Evolutionary conservation across 2,113 vertebrate genomes (phyloP).

Genomic region (Emydura subglobosa): DNA sequence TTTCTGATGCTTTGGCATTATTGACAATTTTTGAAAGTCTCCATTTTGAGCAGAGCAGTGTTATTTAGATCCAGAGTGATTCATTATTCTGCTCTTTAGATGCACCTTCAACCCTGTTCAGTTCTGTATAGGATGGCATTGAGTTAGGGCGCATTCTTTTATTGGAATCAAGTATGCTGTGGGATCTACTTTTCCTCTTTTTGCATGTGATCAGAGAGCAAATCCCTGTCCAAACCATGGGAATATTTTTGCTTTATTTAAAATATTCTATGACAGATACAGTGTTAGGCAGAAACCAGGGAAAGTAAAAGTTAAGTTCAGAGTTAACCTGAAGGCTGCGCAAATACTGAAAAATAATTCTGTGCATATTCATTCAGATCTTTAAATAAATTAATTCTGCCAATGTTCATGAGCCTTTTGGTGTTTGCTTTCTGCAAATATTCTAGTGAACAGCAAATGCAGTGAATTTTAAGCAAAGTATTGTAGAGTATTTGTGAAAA

Average conservation of each 20-base stretch:
- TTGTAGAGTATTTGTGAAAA: fast-evolving
- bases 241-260: not conserved
- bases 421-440: not conserved
- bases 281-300: not conserved
- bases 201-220: not conserved
- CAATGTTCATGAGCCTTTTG: not conserved
- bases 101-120: not conserved
- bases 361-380: not conserved
- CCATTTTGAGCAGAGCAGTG: not conserved
- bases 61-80: not conserved
- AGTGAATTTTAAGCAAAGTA: not conserved
- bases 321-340: not conserved
- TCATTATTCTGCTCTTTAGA: not conserved
- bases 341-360: not conserved
- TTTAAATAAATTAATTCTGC: not conserved
- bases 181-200: not conserved
- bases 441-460: not conserved
- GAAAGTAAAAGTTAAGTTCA: not conserved
- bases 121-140: fast-evolving
- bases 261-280: not conserved
- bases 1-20: not conserved
- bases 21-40: not conserved
- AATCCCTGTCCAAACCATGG: fast-evolving
- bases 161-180: not conserved
- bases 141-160: not conserved